Conservation (phyloP, 2,113 vertebrate genomes). For the Nyctibius bracteatus region DNA sequence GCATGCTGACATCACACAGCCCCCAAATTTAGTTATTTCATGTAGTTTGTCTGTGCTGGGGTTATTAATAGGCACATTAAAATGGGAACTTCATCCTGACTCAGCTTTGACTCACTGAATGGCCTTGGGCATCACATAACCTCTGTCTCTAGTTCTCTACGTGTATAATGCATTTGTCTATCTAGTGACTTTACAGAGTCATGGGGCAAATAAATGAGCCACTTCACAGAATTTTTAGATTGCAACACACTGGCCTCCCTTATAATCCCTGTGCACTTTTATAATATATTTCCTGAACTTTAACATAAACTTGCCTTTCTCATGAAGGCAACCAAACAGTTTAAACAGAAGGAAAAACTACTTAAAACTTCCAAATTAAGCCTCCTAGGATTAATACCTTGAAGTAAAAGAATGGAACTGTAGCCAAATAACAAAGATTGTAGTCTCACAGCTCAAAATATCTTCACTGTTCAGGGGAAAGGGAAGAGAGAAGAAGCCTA, state of each 20-base stretch:
- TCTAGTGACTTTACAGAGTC: constrained; percentile 3
- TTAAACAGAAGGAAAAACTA: background rate
- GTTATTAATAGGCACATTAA: constrained; percentile 52
- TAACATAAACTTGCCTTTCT: background rate
- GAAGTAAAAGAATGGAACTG: background rate
- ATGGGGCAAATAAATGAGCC: constrained; percentile 16
- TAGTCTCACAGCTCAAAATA: background rate
- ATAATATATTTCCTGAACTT: background rate
- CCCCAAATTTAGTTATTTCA: constrained; percentile 3
- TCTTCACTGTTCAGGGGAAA: background rate
- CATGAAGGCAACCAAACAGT: background rate
- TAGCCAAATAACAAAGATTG: background rate
- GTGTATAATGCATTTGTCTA: constrained; percentile 39
- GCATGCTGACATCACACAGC: background rate
- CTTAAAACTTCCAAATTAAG: background rate
- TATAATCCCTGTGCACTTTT: background rate
- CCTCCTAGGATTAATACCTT: background rate
- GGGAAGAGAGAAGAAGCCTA: background rate
- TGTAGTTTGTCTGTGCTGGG: background rate
- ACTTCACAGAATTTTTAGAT: background rate
- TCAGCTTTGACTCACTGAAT: constrained; percentile 48
- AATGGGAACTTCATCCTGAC: constrained; percentile 31
- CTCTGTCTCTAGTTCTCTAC: constrained; percentile 24
- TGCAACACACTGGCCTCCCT: background rate
- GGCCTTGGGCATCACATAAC: constrained; percentile 56